Evolutionary conservation across 2,888 invertebrate species (phyloP).

Genomic region (Nemurella pictetii): DNA sequence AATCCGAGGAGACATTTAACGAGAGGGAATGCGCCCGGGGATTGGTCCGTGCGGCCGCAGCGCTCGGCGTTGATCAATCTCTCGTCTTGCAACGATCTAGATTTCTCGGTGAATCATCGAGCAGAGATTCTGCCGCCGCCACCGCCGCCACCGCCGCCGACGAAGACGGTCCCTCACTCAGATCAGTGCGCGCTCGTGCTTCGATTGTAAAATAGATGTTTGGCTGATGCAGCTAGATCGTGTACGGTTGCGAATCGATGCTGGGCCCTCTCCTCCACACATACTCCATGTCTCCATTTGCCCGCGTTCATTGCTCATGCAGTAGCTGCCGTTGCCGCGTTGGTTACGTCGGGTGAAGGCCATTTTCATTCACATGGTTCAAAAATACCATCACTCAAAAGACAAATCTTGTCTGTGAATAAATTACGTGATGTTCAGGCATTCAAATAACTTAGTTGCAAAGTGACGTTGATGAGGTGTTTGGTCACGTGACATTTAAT

Average conservation of each 20-base stretch:
- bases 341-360: background rate
- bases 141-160: too few species aligned
- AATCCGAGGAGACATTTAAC: background rate
- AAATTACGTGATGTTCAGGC: background rate
- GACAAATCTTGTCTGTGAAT: background rate
- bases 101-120: background rate
- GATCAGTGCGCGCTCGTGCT: background rate
- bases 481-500: background rate
- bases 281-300: background rate
- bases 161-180: background rate
- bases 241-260: background rate
- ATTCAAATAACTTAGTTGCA: background rate
- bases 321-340: background rate
- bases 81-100: background rate
- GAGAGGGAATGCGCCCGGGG: background rate
- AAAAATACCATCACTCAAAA: background rate
- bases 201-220: background rate
- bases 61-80: background rate
- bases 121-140: background rate
- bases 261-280: background rate
- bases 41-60: background rate
- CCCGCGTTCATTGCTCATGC: background rate
- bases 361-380: slow-evolving; percentile 6
- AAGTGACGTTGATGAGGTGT: background rate
- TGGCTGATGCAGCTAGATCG: background rate